Evolutionary conservation across 2,888 invertebrate species (phyloP).

Genomic region (Kuschelorhynchus macadamiae): DNA sequence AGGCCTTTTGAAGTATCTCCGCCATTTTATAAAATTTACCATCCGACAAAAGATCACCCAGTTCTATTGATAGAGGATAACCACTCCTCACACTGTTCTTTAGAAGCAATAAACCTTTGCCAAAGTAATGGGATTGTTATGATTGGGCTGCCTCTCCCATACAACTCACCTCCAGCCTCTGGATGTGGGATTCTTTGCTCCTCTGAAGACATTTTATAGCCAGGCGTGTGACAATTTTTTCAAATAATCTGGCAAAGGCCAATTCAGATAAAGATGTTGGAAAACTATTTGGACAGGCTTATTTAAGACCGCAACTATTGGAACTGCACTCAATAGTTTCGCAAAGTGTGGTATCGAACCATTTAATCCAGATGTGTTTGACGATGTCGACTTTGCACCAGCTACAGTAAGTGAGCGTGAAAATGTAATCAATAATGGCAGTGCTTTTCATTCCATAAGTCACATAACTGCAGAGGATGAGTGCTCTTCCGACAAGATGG

Average conservation of each 20-base stretch:
- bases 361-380: constrained; percentile 25
- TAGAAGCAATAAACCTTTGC: constrained; percentile 52
- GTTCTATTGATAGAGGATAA: constrained; percentile 52
- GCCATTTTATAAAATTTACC: constrained; percentile 54
- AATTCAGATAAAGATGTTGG: constrained; percentile 46
- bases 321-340: constrained; percentile 12
- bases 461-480: constrained; percentile 5
- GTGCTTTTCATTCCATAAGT: too few relatives aligned
- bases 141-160: constrained; percentile 55
- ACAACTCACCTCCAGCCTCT: constrained; percentile 55
- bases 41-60: constrained; percentile 21
- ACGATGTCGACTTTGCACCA: constrained; percentile 24
- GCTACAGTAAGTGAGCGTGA: constrained; percentile 21
- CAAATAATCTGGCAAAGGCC: constrained; percentile 45
- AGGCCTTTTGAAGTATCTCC: constrained; percentile 32
- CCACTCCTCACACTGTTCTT: constrained; percentile 47
- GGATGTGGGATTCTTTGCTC: constrained; percentile 56
- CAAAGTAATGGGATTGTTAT: constrained; percentile 52
- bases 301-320: constrained; percentile 53
- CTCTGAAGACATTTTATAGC: too few relatives aligned
- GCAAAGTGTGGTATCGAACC: constrained; percentile 26
- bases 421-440: constrained; percentile 1
- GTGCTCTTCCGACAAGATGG: constrained; percentile 11
- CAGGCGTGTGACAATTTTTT: too few relatives aligned
- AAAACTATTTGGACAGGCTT: constrained; percentile 54